Conservation (phyloP, 2,113 vertebrate genomes). For the Psettodes erumei region DNA sequence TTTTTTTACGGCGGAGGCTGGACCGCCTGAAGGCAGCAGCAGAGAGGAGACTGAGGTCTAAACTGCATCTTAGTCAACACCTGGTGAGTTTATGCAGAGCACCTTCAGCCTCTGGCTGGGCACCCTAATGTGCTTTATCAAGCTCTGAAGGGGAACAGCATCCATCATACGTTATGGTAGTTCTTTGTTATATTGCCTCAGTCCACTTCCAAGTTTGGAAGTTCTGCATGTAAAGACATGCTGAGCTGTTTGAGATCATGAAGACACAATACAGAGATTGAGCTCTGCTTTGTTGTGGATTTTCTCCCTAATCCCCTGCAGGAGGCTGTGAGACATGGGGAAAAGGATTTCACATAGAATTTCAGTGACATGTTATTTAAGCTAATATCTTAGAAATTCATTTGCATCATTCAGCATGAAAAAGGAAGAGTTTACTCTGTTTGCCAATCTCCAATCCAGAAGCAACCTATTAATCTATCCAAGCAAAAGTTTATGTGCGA, state of each 20-base stretch:
- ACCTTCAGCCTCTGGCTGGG: constrained; percentile 44
- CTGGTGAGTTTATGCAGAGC: constrained; percentile 46
- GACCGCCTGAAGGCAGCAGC: constrained; percentile 51
- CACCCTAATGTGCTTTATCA: background rate
- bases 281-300: constrained; percentile 48
- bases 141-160: constrained; percentile 18
- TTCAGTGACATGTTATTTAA: constrained; percentile 3
- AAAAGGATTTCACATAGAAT: constrained; percentile 24
- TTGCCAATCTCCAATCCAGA: too few species aligned
- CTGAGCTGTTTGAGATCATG: constrained; percentile 45
- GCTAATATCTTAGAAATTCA: constrained; percentile 20
- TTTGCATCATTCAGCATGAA: constrained; percentile 18
- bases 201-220: constrained; percentile 39
- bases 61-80: constrained; percentile 57
- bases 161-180: constrained; percentile 5
- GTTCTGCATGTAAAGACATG: constrained; percentile 46
- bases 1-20: constrained; percentile 32
- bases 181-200: constrained; percentile 30
- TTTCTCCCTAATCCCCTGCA: constrained; percentile 56
- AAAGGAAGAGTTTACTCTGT: background rate
- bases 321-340: constrained; percentile 12
- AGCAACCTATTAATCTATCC: too few species aligned
- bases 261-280: constrained; percentile 50
- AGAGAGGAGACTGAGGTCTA: constrained; percentile 35
- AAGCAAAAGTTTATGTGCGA: too few species aligned